Percentiles rank a stretch among this genome's conserved stretches.
phyloP scores from a whole-genome alignment of 2,797 vertebrate genomes.

The Gallinago stenura region DNA sequence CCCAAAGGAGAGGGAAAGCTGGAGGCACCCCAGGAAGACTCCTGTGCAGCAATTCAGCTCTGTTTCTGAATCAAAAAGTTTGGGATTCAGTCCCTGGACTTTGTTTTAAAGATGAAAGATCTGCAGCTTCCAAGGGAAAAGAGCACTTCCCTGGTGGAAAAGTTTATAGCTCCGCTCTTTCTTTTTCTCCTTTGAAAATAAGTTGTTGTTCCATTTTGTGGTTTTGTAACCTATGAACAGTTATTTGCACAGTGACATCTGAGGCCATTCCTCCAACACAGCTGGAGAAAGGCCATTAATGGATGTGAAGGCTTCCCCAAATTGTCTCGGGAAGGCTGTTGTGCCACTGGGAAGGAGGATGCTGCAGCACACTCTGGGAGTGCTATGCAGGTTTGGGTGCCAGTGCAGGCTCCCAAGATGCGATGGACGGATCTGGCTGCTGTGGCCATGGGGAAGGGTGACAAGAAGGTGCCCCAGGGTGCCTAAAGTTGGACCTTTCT shows the following conservation, averaged over 20 bases:
- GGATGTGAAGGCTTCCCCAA: neutral
- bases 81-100: neutral
- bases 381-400: neutral
- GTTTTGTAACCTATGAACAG: neutral
- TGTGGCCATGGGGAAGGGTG: neutral
- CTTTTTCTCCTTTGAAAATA: neutral
- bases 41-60: neutral
- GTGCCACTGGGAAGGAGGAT: neutral
- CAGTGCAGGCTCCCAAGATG: neutral
- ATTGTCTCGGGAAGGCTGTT: neutral
- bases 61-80: neutral
- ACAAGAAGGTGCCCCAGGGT: neutral
- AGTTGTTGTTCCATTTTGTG: neutral
- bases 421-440: neutral
- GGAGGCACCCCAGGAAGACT: neutral
- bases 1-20: neutral
- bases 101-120: neutral
- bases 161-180: neutral
- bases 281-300: neutral
- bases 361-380: too few species aligned
- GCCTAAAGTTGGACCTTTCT: fast-evolving
- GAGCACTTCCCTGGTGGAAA: neutral
- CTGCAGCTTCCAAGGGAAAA: neutral
- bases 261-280: neutral
- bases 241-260: neutral